These are phyloP conservation scores for Monomorium pharaonis DNA, from an alignment of 1,140 invertebrate species.

Conservation along the genomic window DNA sequence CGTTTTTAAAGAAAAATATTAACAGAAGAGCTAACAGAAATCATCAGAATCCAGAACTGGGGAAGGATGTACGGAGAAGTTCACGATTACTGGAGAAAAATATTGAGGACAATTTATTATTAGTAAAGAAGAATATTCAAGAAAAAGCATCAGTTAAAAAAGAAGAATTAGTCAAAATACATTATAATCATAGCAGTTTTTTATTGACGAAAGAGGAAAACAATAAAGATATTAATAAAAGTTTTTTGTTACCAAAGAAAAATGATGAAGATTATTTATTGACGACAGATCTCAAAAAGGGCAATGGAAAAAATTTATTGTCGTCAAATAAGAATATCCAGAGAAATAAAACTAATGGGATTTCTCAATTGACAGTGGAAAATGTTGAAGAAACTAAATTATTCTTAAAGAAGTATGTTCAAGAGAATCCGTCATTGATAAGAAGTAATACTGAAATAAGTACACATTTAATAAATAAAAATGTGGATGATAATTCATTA, in stretches of 20 bases:
- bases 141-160: not conserved
- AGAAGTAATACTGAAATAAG: not conserved
- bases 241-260: not conserved
- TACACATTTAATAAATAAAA: not conserved
- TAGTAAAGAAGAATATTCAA: not conserved
- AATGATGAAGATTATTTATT: not conserved
- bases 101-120: not conserved
- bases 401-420: not conserved
- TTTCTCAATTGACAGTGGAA: not conserved
- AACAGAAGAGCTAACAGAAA: not conserved
- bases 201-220: conserved; percentile 60
- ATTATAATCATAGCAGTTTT: conserved; percentile 70
- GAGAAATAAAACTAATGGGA: not conserved
- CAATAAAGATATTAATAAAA: not conserved
- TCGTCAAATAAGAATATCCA: not conserved
- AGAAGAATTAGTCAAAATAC: not conserved
- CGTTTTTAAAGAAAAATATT: not conserved
- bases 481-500: not conserved
- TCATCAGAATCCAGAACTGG: not conserved
- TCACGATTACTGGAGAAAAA: not conserved
- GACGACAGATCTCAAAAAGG: conserved; percentile 24
- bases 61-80: not conserved
- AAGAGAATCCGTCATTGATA: not conserved
- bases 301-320: not conserved
- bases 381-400: not conserved